Evolutionary conservation across 2,888 invertebrate species (phyloP).

Genomic region (Trissolcus brochymenae): DNA sequence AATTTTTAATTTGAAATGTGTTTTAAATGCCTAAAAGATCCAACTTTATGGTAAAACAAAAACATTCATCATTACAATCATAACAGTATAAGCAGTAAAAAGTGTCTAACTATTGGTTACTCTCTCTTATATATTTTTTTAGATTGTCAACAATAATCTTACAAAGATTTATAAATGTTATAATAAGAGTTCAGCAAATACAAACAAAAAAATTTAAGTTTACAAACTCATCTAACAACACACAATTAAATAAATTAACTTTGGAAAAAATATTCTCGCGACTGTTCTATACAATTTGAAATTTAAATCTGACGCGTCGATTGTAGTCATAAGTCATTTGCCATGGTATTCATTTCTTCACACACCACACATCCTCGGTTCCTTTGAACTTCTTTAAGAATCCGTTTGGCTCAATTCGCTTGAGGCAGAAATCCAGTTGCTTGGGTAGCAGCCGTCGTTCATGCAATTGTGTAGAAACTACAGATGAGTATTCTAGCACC

Average conservation of each 20-base stretch:
- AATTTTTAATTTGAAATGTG: too few species aligned
- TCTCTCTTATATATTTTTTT: too few species aligned
- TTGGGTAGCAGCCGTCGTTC: conserved; percentile 2
- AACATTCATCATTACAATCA: too few species aligned
- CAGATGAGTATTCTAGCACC: neutral
- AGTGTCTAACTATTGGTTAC: too few species aligned
- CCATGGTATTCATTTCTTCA: conserved; percentile 6
- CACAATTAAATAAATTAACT: neutral
- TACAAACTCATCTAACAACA: neutral
- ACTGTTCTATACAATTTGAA: neutral
- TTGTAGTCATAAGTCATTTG: conserved; percentile 7
- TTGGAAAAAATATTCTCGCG: conserved; percentile 1
- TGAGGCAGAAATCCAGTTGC: conserved; percentile 5
- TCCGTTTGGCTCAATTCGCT: conserved; percentile 3
- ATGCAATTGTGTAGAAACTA: conserved; percentile 2
- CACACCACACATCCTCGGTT: conserved; percentile 7
- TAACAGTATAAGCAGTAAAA: too few species aligned
- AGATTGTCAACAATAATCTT: too few species aligned
- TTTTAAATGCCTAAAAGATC: too few species aligned
- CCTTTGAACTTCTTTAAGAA: conserved; percentile 7
- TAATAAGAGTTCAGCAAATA: too few species aligned
- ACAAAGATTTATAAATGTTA: too few species aligned
- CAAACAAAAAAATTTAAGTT: too few species aligned
- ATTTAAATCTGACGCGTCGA: conserved; percentile 4
- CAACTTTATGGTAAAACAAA: too few species aligned